These are phyloP conservation scores for Notoglanidium macrostoma DNA, from an alignment of 2,797 vertebrate genomes.

Conservation along the genomic window DNA sequence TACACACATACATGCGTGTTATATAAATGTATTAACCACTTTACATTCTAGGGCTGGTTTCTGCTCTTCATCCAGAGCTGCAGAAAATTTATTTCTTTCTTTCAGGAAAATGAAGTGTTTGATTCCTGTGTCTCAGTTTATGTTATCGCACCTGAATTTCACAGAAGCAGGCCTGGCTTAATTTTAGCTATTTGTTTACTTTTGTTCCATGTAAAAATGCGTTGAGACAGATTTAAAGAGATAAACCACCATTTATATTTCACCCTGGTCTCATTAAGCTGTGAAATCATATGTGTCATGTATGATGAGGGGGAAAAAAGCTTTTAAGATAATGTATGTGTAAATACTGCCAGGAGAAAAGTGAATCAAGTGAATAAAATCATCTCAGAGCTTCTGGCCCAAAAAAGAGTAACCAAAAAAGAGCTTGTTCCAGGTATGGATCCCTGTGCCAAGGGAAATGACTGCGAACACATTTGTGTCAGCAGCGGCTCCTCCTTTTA, in stretches of 20 bases:
- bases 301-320: not conserved
- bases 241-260: not conserved
- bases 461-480: constrained; percentile 86
- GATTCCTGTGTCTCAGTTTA: not conserved
- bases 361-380: not conserved
- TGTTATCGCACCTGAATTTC: not conserved
- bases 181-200: not conserved
- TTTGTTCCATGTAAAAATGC: too few relatives aligned
- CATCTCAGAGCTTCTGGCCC: constrained; percentile 19
- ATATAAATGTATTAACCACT: not conserved
- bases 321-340: not conserved
- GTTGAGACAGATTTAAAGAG: not conserved
- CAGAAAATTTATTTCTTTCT: not conserved
- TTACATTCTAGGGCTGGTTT: not conserved
- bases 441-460: constrained; percentile 78
- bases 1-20: not conserved
- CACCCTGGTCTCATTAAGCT: not conserved
- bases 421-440: constrained; percentile 76
- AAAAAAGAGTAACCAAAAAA: constrained; percentile 56
- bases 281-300: constrained; percentile 37
- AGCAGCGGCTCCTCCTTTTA: constrained; percentile 75
- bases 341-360: not conserved
- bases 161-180: not conserved
- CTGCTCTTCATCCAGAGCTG: not conserved
- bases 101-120: not conserved